phyloP scores from a whole-genome alignment of 2,888 invertebrate species.

The Lithophane semibrunnea region DNA sequence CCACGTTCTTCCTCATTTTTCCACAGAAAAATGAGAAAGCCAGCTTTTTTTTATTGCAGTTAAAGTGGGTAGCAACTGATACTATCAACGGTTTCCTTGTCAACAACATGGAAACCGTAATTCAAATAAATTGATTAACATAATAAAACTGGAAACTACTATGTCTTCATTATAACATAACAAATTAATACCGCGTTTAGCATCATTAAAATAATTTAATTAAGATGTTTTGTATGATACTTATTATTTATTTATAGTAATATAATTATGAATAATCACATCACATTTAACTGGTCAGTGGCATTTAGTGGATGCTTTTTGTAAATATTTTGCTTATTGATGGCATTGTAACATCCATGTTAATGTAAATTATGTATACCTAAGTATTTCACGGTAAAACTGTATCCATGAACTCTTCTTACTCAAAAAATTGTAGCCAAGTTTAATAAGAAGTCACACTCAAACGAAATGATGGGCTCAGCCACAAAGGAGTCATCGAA shows the following conservation, averaged over 20 bases:
- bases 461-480: neutral
- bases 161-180: constrained; percentile 54
- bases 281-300: constrained; percentile 34
- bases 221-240: constrained; percentile 37
- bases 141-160: constrained; percentile 45
- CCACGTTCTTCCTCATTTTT: no score
- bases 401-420: neutral
- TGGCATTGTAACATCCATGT: neutral
- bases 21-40: neutral
- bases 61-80: constrained; percentile 31
- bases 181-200: constrained; percentile 50
- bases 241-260: constrained; percentile 45
- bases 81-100: constrained; percentile 35
- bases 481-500: neutral
- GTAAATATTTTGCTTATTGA: constrained; percentile 5
- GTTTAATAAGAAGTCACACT: neutral
- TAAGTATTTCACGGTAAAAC: neutral
- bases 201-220: constrained; percentile 64
- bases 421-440: neutral
- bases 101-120: constrained; percentile 39
- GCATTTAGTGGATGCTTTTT: constrained; percentile 8
- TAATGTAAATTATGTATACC: neutral
- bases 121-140: constrained; percentile 54
- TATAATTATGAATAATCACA: constrained; percentile 60
- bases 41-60: constrained; percentile 16